Evolutionary conservation across 2,797 vertebrate species (phyloP).

Genomic region (Rhynchonycteris naso): DNA sequence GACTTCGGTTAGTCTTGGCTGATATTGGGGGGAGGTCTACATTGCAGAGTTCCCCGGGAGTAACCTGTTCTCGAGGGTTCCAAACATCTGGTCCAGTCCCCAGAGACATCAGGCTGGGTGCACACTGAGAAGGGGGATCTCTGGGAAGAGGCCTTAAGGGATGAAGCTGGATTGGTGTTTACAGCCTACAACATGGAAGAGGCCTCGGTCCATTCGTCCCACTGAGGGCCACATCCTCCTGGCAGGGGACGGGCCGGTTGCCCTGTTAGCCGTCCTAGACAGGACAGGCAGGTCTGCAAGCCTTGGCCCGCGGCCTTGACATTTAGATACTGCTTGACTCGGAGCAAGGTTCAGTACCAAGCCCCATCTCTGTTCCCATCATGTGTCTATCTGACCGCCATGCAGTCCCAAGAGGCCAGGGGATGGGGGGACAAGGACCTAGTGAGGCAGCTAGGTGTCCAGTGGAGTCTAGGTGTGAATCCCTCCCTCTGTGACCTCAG

Average conservation of each 20-base stretch:
- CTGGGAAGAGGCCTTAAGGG: neutral
- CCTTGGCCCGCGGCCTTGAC: neutral
- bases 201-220: neutral
- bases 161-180: neutral
- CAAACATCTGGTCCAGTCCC: neutral
- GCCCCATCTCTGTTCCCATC: neutral
- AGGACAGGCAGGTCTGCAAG: neutral
- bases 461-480: neutral
- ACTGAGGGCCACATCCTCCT: neutral
- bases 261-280: neutral
- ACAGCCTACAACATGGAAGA: neutral
- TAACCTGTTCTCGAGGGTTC: neutral
- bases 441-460: neutral
- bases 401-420: neutral
- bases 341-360: neutral
- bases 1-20: neutral
- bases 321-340: neutral
- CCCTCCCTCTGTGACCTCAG: neutral
- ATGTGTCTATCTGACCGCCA: neutral
- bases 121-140: neutral
- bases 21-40: neutral
- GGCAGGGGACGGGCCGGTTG: neutral
- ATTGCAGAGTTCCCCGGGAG: neutral
- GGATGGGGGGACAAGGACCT: neutral
- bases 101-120: neutral